Conservation (phyloP, 2,113 vertebrate species). For the Capricornis sumatraensis region DNA sequence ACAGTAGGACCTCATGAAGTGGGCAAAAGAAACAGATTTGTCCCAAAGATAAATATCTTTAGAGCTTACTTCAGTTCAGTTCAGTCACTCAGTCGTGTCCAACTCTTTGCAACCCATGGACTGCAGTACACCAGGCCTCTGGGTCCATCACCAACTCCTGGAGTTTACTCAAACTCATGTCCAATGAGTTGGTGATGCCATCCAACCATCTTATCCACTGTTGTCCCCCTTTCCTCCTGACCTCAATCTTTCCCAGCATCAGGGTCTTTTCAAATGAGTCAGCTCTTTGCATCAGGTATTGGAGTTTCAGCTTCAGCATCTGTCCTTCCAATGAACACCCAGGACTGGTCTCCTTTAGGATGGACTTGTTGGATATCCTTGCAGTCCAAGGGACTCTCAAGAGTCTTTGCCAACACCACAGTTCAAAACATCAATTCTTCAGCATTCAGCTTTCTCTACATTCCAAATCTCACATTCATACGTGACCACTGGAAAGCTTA, state of each 20-base stretch:
- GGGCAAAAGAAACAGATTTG: not conserved
- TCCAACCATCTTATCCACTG: not conserved
- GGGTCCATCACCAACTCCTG: not conserved
- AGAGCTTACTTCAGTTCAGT: not conserved
- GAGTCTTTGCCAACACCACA: not conserved
- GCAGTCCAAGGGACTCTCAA: not conserved
- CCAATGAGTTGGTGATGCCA: rapidly evolving
- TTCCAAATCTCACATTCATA: not conserved
- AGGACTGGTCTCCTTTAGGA: not conserved
- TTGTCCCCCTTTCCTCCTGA: not conserved
- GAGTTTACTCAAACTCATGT: not conserved
- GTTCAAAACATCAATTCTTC: not conserved
- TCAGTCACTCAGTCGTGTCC: not conserved
- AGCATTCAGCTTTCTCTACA: not conserved
- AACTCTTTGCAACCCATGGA: not conserved
- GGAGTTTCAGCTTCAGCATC: not conserved
- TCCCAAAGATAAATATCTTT: not conserved
- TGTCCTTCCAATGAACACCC: not conserved
- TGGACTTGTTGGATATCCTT: not conserved
- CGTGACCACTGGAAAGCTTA: not conserved
- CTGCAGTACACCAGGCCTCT: rapidly evolving
- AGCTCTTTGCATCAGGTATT: rapidly evolving
- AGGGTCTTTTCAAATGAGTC: not conserved
- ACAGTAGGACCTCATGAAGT: not conserved
- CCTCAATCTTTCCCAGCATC: not conserved